Conservation (phyloP, 37 sponge, comb jelly and placozoan species). For the Cladorhizidae sp. region DNA sequence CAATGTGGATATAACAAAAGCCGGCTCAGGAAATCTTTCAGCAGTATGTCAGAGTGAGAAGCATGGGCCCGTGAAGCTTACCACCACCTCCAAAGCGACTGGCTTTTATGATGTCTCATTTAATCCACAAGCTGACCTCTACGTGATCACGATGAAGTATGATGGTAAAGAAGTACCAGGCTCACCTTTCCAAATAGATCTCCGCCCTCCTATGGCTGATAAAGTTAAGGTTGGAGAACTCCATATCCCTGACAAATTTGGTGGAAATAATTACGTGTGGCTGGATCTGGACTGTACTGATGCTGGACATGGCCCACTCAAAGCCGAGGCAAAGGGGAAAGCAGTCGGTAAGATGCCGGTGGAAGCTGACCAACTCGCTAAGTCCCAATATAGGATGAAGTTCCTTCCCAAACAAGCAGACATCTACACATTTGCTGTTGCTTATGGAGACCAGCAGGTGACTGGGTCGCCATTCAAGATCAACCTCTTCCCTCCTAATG, state of each 20-base stretch:
- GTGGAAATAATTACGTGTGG: slow-evolving; percentile 27
- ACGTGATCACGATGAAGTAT: slow-evolving; percentile 60
- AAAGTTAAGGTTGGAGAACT: slow-evolving; percentile 49
- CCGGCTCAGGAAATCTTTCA: slow-evolving; percentile 59
- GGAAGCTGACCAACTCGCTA: slow-evolving; percentile 11
- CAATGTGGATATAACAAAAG: slow-evolving; percentile 61
- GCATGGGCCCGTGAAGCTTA: slow-evolving; percentile 48
- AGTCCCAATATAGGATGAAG: slow-evolving; percentile 24
- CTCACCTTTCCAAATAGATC: slow-evolving; percentile 71
- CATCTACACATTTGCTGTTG: slow-evolving; percentile 42
- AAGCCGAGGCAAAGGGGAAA: slow-evolving; percentile 28
- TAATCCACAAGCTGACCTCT: slow-evolving; percentile 49
- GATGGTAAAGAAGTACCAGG: slow-evolving; percentile 39
- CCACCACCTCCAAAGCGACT: neutral
- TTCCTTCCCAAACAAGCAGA: slow-evolving; percentile 53
- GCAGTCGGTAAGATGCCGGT: slow-evolving; percentile 15
- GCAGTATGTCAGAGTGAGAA: slow-evolving; percentile 58
- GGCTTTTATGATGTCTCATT: slow-evolving; percentile 40
- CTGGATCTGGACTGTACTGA: slow-evolving; percentile 41
- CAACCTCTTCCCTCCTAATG: slow-evolving; percentile 42
- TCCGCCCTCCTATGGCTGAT: slow-evolving; percentile 46
- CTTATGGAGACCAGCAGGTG: slow-evolving; percentile 48
- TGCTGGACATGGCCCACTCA: slow-evolving; percentile 41
- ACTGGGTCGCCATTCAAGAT: slow-evolving; percentile 69
- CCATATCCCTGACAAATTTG: slow-evolving; percentile 49